Evolutionary conservation across 2,797 vertebrate genomes (phyloP), one percentile per base, ranked within the genome.

Genomic region (Chaunax sp.): DNA sequence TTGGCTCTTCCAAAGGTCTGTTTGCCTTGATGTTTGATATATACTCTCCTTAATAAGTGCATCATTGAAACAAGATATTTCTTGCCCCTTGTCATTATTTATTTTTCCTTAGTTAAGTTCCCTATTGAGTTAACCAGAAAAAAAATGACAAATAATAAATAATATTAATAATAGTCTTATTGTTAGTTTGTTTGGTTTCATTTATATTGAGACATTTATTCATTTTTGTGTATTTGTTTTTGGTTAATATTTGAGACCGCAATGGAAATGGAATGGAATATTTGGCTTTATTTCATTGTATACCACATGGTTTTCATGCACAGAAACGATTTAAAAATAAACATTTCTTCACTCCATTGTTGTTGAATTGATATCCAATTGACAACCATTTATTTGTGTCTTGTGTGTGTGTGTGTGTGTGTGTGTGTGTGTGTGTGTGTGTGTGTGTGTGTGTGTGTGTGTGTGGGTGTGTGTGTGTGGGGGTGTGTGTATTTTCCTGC

Each of bases 11-110:
- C 11, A 64, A 41, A 43, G 37, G 43, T 52, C 49, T n/a, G 5
- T 43, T 13, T 68, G 30, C 61, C 33, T 26, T 30, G 14, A 37
- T 67, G 43, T 72, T 64, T 71, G 16, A 50, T 53, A 14, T 35
- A 33, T 10, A 3, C 11, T 43, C 18, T 41, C 12, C 4, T 15
- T 40, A 40, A 37, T 37, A 51, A 49, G 0, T 64, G 28, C 26
- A 54, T 38, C 5, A 49, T 43, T 41, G 4, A 50, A 49, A n/a
- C 52, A 60, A 22, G 2, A 14, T 26, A 26, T 0, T 22, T 70
- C 40, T 28, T 50, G 6, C 14, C 19, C 5, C 12, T 30, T 46
- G 56, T n/a, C n/a, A 19, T 50, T 28, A 15, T 10, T 2, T 15
- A 28, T 19, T 20, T 25, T 40, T 14, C 3, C 3, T 30, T 40